Conservation (phyloP, 2,113 vertebrate species). For the Tor tambroides region DNA sequence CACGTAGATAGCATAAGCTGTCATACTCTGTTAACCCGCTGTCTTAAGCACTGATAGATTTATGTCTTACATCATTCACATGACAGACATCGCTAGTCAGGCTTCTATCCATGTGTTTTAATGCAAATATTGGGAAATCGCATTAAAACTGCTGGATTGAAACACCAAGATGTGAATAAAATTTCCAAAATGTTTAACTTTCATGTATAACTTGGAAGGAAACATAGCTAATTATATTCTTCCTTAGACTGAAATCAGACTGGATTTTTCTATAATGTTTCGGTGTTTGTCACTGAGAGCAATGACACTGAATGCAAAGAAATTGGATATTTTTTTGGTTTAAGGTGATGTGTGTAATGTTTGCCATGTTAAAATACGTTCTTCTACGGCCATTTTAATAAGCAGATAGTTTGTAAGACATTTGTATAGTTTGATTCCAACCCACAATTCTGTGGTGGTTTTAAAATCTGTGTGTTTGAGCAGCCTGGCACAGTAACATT, state of each 20-base stretch:
- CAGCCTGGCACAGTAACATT: no score
- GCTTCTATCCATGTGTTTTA: background rate
- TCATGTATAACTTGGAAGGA: background rate
- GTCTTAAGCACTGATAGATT: background rate
- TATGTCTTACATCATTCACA: background rate
- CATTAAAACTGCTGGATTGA: background rate
- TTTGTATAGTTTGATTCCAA: no score
- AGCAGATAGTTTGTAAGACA: no score
- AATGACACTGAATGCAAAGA: no score
- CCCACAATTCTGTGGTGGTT: no score
- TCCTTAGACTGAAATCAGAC: background rate
- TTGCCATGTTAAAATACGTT: no score
- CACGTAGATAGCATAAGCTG: background rate
- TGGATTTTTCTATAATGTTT: background rate
- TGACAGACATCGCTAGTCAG: background rate
- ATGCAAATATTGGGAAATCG: background rate
- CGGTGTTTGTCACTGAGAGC: no score
- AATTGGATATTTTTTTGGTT: no score
- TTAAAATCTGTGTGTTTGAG: no score
- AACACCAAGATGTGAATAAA: background rate
- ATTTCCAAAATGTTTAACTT: background rate
- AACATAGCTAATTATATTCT: background rate
- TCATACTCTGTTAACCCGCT: no score
- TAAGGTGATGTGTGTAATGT: no score
- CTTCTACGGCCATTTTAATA: no score